Evolutionary conservation across 2,797 vertebrate species (phyloP).

Genomic region (Chelidonichthys spinosus): DNA sequence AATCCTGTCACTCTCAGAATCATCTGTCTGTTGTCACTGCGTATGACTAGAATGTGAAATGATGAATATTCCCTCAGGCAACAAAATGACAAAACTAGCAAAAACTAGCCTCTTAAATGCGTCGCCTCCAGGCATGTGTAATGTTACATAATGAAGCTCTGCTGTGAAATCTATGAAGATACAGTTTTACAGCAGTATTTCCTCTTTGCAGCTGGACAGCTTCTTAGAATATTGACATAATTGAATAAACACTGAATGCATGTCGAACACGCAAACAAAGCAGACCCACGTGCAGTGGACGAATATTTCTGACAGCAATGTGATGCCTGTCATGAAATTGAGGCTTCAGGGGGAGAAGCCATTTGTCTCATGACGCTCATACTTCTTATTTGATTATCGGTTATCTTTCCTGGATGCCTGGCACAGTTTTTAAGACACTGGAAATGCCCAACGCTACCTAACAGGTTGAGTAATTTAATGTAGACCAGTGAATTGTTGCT

Average conservation of each 20-base stretch:
- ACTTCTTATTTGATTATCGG: slow-evolving; percentile 36
- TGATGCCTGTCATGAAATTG: slow-evolving; percentile 10
- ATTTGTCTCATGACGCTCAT: background rate
- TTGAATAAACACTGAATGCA: slow-evolving; percentile 38
- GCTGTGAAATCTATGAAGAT: slow-evolving; percentile 52
- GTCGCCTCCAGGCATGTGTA: slow-evolving; percentile 54
- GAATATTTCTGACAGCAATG: slow-evolving; percentile 17
- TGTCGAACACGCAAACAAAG: background rate
- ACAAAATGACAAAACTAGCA: slow-evolving; percentile 63
- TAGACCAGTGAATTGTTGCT: slow-evolving; percentile 36
- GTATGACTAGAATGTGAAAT: slow-evolving; percentile 66
- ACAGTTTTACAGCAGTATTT: slow-evolving; percentile 42
- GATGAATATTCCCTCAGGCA: slow-evolving; percentile 64
- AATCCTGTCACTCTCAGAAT: slow-evolving; percentile 57
- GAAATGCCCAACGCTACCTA: slow-evolving; percentile 19
- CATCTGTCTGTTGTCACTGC: slow-evolving; percentile 68
- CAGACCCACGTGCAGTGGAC: background rate
- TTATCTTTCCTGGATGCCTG: slow-evolving; percentile 36
- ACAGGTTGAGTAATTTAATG: slow-evolving; percentile 47
- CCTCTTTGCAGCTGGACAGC: slow-evolving; percentile 35
- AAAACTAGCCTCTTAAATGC: slow-evolving; percentile 65
- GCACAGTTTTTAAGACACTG: slow-evolving; percentile 32
- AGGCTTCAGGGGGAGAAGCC: background rate
- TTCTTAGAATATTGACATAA: slow-evolving; percentile 29
- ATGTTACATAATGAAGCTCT: slow-evolving; percentile 67